Evolutionary conservation across 2,113 vertebrate genomes (phyloP), one percentile per base, ranked within the genome.

Genomic region (Aythya baeri): DNA sequence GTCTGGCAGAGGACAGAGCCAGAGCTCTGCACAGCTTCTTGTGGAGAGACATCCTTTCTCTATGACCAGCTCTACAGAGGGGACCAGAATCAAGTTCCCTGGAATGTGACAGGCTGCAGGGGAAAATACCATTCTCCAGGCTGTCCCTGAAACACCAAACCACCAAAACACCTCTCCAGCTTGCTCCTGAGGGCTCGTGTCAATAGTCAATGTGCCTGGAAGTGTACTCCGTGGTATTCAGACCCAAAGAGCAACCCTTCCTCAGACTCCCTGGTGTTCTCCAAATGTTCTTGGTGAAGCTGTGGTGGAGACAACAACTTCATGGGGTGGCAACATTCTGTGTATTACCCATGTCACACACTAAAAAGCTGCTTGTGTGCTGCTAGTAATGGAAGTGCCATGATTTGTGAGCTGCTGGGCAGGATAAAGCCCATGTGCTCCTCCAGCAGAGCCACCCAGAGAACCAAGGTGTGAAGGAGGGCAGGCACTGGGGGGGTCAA

Each of bases 321-420:
- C 12, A 43, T 0, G 0, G 9, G 36, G 26, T 54, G 61, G 22
- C 44, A 11, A 4, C 32, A 16, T 54, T 61, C 44, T 26, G 52
- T 0, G 1, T 9, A 9, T 18, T 4, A 25, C 21, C 41, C 50
- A 10, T 3, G 57, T 18, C 1, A 1, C 1, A 1, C 7, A 1
- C 13, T 43, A 31, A 38, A 34, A 21, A 86, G 68, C 16, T 62
- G 17, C 18, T 46, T 17, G 15, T 32, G 22, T 17, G 1, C 22
- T 66, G 25, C 29, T 58, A 13, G 65, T 3, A 31, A 26, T 14
- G n/a, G 73, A 31, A 31, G 34, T 41, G 34, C 50, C 1, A 0
- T 0, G 9, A 46, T 23, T 26, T 85, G 43, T 49, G 49, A 68
- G 61, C 75, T 89, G 22, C 34, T n/a, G 55, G 43, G 62, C 32